Conservation (phyloP, 2,113 vertebrate species). For the Pollimyrus isidori region DNA sequence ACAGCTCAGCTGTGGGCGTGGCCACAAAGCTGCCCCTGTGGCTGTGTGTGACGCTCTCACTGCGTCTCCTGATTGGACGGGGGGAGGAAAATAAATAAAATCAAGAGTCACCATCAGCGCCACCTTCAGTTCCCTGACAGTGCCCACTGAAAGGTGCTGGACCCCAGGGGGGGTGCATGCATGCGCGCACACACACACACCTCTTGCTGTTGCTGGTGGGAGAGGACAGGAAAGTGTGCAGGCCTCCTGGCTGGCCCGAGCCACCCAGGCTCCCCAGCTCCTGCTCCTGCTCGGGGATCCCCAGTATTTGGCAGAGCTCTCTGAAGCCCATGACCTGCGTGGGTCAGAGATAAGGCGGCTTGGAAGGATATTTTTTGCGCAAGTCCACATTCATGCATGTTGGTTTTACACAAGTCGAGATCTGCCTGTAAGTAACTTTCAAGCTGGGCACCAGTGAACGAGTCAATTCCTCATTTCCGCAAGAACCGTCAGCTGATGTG, state of each 20-base stretch:
- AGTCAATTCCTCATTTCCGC: background rate
- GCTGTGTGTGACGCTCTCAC: constrained; percentile 71
- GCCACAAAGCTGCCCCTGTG: constrained; percentile 80
- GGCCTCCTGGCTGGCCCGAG: constrained; percentile 58
- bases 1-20: constrained; percentile 87
- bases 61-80: constrained; percentile 68
- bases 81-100: background rate
- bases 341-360: background rate
- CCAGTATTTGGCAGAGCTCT: constrained; percentile 78
- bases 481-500: background rate
- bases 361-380: background rate
- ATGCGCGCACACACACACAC: constrained; percentile 37
- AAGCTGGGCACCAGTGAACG: background rate
- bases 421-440: background rate
- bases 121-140: background rate
- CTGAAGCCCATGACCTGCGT: constrained; percentile 76
- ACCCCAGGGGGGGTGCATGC: background rate
- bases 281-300: constrained; percentile 67
- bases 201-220: constrained; percentile 83
- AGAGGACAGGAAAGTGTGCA: constrained; percentile 82
- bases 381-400: background rate
- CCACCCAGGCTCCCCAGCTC: constrained; percentile 43
- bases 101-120: background rate
- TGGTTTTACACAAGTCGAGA: background rate
- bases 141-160: background rate